Base-by-base conservation (phyloP, 2,888 invertebrate species). In the Chrysolina americana region DNA sequence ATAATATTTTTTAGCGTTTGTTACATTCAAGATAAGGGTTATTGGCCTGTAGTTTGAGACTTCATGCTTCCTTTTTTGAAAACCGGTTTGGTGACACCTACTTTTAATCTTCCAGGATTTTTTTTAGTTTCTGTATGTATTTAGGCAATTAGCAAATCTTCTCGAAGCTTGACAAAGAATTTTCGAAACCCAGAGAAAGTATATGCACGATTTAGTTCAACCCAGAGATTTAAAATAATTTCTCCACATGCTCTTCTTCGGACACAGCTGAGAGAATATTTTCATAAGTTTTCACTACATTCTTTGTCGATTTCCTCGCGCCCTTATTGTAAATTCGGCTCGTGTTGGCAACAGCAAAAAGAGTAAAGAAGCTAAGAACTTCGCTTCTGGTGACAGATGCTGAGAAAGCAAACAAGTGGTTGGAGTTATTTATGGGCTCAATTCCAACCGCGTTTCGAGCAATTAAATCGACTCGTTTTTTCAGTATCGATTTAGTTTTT, bases 371-470 rank as follows among this genome's bases (percentile, higher is more conserved):
- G 76, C 73, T 59, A 66, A 75, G 77, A 73, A 79, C 78, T 79
- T 81, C 79, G 83, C 83, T 81, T 81, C 81, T 80, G 82, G 84
- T 83, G 85, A 85, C 85, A 84, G 83, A 83, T 82, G 82, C 83
- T 80, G 83, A 83, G 82, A 84, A 85, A 86, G 86, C 86, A 85
- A 87, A 87, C 87, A 87, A 87, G 87, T 87, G 86, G 87, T 86
- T 85, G 86, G 84, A 79, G 86, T 86, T 87, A 87, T 87, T 87
- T 87, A 87, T 86, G 84, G 81, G 83, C 81, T 82, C 82, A 81
- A 84, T 83, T 85, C 83, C 82, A 83, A 81, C 81, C 81, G 80
- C 82, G 80, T 83, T 82, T 81, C 82, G 79, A 83, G 81, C 85
- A 85, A 86, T 86, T 86, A 85, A 86, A 85, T 81, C 78, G 80